These are phyloP conservation scores for Salticus scenicus DNA, from an alignment of 2,888 invertebrate species.

Conservation along the genomic window DNA sequence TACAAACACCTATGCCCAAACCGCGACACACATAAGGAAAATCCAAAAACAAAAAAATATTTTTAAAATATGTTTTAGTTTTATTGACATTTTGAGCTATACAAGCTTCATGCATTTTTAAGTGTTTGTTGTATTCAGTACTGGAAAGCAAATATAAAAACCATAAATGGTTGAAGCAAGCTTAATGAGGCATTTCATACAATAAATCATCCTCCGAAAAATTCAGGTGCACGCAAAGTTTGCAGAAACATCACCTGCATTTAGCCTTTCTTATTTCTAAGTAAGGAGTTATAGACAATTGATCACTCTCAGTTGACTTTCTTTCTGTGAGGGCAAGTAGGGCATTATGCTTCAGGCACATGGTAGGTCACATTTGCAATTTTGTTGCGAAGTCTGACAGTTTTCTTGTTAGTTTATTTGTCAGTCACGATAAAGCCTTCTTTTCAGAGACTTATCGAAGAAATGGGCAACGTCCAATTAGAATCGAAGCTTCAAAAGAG, in stretches of 20 bases:
- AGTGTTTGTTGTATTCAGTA: too few species aligned
- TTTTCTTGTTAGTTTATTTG: not conserved
- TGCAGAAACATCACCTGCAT: conserved; percentile 9
- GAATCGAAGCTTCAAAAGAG: not conserved
- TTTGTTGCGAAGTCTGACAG: not conserved
- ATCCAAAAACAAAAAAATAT: too few species aligned
- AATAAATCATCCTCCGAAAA: conserved; percentile 21
- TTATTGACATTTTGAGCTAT: too few species aligned
- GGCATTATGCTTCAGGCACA: not conserved
- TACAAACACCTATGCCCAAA: too few species aligned
- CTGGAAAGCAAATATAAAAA: too few species aligned
- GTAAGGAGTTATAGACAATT: conserved; percentile 1
- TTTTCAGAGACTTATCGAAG: not conserved
- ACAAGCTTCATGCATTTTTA: too few species aligned
- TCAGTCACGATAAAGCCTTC: not conserved
- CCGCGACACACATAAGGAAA: too few species aligned
- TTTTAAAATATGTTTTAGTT: too few species aligned
- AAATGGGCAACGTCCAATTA: not conserved
- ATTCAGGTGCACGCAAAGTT: conserved; percentile 1
- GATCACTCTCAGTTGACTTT: conserved; percentile 15
- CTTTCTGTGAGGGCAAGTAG: conserved; percentile 1
- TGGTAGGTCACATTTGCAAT: conserved; percentile 11
- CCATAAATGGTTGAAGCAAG: conserved; percentile 10
- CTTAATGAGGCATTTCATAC: conserved; percentile 5
- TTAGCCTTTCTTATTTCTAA: not conserved